Base-by-base conservation (phyloP, 2,113 vertebrate species). In the Campylomormyrus numenius region DNA sequence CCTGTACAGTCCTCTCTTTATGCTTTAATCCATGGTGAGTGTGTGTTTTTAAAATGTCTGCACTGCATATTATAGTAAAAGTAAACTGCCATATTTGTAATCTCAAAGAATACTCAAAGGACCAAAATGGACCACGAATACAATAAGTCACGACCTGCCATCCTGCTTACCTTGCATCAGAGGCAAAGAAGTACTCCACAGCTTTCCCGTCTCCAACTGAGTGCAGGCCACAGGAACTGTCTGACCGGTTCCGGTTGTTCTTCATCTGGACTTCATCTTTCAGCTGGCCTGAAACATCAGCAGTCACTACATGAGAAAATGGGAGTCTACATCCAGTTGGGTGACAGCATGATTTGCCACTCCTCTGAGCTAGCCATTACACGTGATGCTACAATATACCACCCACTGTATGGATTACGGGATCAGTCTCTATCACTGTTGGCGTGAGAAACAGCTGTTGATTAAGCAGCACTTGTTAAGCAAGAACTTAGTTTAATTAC, bases 131-230 rank as follows among this genome's bases (percentile, higher is more conserved):
- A 70, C n/a, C 62, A 70, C 1, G 9, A 31, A 66, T 31, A 21
- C 15, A n/a, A 45, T 85, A 85, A 85, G 45, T 21, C 21, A 85
- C 11, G 24, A 21, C 83, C 83, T 45, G n/a, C n/a, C 84, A 86
- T 31, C 27, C n/a, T 39, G 56, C 83, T 92, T 93, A 99, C 98
- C 98, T 99, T 50, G 98, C 98, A 56, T 99, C 98, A 46, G 98
- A 99, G 85, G 98, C 98, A 90, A 99, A 99, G 95, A 97, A 99
- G 93, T 97, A 99, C 93, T 99, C 98, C 93, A 99, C 97, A 0
- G 97, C 96, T 66, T 96, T 96, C 88, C 96, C 94, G 45, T 95
- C 94, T 3, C 97, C 96, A 3, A 96, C 95, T 7, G 97, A 97
- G 24, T 97, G 96, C 90, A 98, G 96, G 74, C 94, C 94, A 24